Percentiles rank a stretch among this genome's conserved stretches.
Conservation (phyloP, 92 coral and sea anemone species). For the Zoanthus solanderi region DNA sequence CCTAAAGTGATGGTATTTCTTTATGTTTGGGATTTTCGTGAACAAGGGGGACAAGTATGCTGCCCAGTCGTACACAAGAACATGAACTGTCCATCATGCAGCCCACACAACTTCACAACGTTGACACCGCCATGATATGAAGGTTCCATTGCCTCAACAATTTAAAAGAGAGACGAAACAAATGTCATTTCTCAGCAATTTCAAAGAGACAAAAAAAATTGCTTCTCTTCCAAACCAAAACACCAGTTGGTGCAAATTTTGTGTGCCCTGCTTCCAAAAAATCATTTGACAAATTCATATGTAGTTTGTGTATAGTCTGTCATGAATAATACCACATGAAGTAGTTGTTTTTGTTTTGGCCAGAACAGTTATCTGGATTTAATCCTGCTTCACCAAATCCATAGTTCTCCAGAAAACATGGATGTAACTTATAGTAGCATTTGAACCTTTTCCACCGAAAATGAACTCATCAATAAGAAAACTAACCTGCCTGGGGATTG, state of each 20-base stretch:
- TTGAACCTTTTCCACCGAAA: constrained; percentile 48
- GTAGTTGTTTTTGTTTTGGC: constrained; percentile 44
- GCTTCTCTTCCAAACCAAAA: constrained; percentile 62
- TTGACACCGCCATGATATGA: constrained; percentile 48
- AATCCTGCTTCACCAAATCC: constrained; percentile 41
- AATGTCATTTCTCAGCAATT: neutral
- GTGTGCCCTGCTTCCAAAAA: constrained; percentile 62
- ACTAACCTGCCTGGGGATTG: constrained; percentile 27
- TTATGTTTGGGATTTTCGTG: constrained; percentile 51
- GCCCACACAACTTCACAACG: constrained; percentile 61
- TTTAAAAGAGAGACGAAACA: constrained; percentile 68
- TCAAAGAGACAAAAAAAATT: neutral
- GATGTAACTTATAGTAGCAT: constrained; percentile 42
- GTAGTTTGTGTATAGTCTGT: constrained; percentile 22
- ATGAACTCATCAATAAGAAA: constrained; percentile 44
- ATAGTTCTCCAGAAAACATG: constrained; percentile 28
- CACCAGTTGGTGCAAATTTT: constrained; percentile 73
- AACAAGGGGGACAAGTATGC: constrained; percentile 41
- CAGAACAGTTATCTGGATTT: constrained; percentile 40
- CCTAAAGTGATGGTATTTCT: constrained; percentile 63
- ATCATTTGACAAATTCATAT: constrained; percentile 21
- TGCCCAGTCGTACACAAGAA: constrained; percentile 75
- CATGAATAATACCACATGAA: constrained; percentile 42
- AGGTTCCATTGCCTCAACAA: constrained; percentile 61
- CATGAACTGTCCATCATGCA: constrained; percentile 67